Evolutionary conservation across 1,140 invertebrate species (phyloP), one percentile per base, ranked within the genome.

Genomic region (Physella acuta): DNA sequence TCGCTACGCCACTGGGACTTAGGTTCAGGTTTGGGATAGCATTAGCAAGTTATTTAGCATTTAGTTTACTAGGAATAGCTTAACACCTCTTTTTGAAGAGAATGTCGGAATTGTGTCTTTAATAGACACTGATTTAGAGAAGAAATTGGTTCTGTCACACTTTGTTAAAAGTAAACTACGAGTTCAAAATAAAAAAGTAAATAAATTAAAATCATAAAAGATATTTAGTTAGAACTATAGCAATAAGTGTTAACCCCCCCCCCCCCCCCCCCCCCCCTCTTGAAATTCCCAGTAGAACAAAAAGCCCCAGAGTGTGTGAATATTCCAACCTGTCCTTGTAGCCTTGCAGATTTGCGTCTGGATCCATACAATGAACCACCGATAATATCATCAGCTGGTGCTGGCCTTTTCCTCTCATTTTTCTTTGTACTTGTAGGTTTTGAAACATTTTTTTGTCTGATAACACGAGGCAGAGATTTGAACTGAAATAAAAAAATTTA

Each of bases 281-380:
- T 44, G 20, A 11, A 8, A 8, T 11, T 11, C 8, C 8, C 39
- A 11, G 20, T 11, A 11, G 8, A 11, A 11, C 20, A 44, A 11
- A 11, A 44, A 11, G 39, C 39, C 20, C 20, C 39, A 44, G 8
- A 44, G 8, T 11, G 8, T 44, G 24, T 53, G 3, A 16, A 30
- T 52, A 51, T 20, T 24, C 0, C 26, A 52, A 78, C 76, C 73
- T 76, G 75, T 68, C 77, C 76, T 51, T 74, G 67, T 17, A 80
- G 52, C 24, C 77, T 62, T 31, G 78, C 76, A 36, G 78, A 78
- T 26, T 73, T 70, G 24, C 77, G 65, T 1, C 74, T 49, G 20
- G 61, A 8, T 3, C 75, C 78, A 55, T 55, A 70, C 5, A 79
- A 58, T 8, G 76, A 78, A 0, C 78, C 76, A 66, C 53, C 70